A percentile compares a stretch with the other conserved stretches of the same genome.
Conservation (phyloP, 2,797 vertebrate genomes). For the Gymnothorax javanicus region DNA sequence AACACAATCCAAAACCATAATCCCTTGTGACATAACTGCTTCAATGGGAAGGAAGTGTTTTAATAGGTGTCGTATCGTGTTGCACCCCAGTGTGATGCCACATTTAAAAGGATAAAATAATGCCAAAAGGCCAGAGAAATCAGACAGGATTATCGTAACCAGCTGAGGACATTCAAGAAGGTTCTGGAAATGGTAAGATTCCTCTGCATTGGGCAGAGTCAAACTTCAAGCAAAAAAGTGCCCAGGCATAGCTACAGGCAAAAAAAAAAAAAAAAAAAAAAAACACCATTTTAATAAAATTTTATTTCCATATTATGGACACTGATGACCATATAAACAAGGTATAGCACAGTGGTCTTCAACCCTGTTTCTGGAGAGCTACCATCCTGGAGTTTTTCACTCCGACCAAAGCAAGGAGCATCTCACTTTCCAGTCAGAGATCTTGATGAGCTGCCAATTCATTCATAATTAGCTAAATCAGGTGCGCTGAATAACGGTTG, state of each 20-base stretch:
- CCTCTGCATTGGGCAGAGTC: background rate
- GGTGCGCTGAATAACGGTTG: no score
- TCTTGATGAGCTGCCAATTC: no score
- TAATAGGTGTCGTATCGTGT: constrained; percentile 51
- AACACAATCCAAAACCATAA: constrained; percentile 70
- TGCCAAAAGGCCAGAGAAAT: constrained; percentile 15
- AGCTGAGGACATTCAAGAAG: background rate
- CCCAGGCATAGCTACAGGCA: background rate
- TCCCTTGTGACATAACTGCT: constrained; percentile 51
- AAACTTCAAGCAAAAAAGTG: background rate
- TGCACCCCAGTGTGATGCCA: constrained; percentile 26
- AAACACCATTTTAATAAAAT: background rate
- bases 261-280: background rate
- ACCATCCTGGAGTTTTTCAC: no score
- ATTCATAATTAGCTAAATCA: no score
- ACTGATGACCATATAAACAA: background rate
- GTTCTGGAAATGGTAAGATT: background rate
- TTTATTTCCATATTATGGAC: background rate
- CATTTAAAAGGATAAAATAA: constrained; percentile 53
- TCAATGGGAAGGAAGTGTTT: constrained; percentile 50
- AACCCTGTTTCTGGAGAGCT: no score
- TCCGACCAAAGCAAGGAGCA: no score
- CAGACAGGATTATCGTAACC: background rate
- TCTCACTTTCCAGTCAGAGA: no score
- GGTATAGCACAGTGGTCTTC: no score